A percentile compares a stretch with the other conserved stretches of the same genome.
Conservation (phyloP, 2,797 vertebrate species). For the Rhabdophis nuchalis region DNA sequence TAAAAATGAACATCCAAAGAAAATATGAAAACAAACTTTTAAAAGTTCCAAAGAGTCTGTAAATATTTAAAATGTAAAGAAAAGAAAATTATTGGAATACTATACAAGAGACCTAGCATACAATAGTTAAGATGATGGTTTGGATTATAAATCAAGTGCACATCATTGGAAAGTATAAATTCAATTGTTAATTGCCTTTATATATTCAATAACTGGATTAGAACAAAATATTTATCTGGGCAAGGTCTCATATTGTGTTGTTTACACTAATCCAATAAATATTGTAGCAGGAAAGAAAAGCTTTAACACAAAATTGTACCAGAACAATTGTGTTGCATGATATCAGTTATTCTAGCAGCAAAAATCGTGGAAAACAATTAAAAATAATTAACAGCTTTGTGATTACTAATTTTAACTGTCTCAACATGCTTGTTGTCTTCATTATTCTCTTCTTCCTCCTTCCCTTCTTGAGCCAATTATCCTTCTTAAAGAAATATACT, state of each 20-base stretch:
- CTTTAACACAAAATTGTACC: not conserved
- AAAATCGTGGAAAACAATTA: not conserved
- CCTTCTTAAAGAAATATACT: not conserved
- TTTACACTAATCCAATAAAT: not conserved
- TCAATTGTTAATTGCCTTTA: not conserved
- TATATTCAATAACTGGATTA: not conserved
- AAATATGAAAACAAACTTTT: not conserved
- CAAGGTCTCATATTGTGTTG: not conserved
- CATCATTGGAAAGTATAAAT: not conserved
- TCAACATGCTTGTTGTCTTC: not conserved
- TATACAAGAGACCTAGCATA: not conserved
- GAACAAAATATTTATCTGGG: not conserved
- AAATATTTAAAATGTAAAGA: not conserved
- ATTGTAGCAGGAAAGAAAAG: not conserved
- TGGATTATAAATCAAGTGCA: not conserved
- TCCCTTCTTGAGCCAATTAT: not conserved
- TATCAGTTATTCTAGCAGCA: not conserved
- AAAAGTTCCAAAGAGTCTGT: not conserved
- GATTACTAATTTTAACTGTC: not conserved
- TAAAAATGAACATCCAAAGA: not conserved
- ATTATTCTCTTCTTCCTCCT: not conserved
- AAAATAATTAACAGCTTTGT: not conserved
- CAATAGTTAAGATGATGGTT: not conserved
- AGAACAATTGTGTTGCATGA: not conserved
- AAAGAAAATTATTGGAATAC: not conserved